Conservation (phyloP, 1,140 invertebrate genomes). For the Bombus turneri region DNA sequence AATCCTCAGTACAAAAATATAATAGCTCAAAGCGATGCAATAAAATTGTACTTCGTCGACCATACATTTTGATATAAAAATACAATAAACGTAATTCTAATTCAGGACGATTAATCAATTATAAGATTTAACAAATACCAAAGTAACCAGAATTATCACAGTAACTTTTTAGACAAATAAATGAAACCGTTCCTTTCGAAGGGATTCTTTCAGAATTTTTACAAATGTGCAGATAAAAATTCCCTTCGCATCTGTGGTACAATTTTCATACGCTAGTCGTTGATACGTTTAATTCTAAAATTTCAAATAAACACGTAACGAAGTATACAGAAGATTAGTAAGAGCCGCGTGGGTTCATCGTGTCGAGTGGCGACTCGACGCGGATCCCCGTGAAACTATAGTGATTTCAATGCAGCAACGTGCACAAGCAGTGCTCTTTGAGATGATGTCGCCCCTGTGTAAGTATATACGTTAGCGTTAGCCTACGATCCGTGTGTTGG, state of each 20-base stretch:
- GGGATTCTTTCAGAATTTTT: neutral
- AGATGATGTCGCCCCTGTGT: conserved; percentile 36
- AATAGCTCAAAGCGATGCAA: too few species aligned
- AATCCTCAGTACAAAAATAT: too few species aligned
- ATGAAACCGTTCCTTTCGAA: too few species aligned
- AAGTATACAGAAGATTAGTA: neutral
- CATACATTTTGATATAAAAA: too few species aligned
- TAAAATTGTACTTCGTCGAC: too few species aligned
- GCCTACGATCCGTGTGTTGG: conserved; percentile 19
- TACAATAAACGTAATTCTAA: too few species aligned
- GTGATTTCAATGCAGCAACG: conserved; percentile 58
- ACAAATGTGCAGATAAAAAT: neutral
- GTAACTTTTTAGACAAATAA: too few species aligned
- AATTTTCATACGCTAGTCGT: neutral
- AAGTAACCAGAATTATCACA: too few species aligned
- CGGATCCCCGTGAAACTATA: conserved; percentile 46
- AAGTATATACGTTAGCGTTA: conserved; percentile 13
- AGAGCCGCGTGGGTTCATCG: conserved; percentile 2
- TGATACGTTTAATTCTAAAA: neutral
- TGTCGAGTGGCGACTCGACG: conserved; percentile 56
- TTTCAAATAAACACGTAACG: neutral
- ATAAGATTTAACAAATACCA: too few species aligned
- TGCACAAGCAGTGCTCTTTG: conserved; percentile 43
- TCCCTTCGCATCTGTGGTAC: too few species aligned
- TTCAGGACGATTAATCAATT: too few species aligned